Evolutionary conservation across 1,140 invertebrate genomes (phyloP), one percentile per base, ranked within the genome.

Genomic region (Pectinophora gossypiella): DNA sequence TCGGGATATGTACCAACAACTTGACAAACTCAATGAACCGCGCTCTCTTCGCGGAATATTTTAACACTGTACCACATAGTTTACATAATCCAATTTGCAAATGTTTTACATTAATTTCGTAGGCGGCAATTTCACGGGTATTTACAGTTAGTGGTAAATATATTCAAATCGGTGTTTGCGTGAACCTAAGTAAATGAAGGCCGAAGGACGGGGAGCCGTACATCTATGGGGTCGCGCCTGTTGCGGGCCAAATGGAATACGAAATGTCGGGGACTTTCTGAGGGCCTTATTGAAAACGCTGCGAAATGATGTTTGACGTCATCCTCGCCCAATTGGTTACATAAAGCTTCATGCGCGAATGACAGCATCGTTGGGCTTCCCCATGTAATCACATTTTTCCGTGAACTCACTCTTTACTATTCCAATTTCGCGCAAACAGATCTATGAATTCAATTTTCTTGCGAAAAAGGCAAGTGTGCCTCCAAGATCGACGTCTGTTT

Each of bases 131-230:
- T 59, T 61, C 52, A 57, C 44, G 56, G 38, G 35, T 54, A 57
- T 62, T 57, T 56, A 59, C 36, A 51, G 18, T 43, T 38, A 59
- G 23, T 46, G 50, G 51, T 57, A 56, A 53, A 61, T 69, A 61
- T 69, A 71, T 72, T 70, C 67, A 68, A 68, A 71, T 59, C 56
- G 45, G 54, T 68, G 64, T 72, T 76, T 72, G 55, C 58, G 50
- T 54, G 15, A 58, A 60, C 70, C 64, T 73, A 71, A 75, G 62
- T 68, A 75, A 72, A 75, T 72, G 63, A 68, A 72, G 65, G 40
- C 50, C 22, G 58, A 61, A 59, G 61, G 56, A n/a, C n/a, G 50
- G 54, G 51, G 44, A 38, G 51, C 19, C 43, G 36, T 49, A 54
- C 61, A n/a, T n/a, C 58, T 59, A 64, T 59, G 61, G 48, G 45